Evolutionary conservation across 92 coral and sea anemone genomes (phyloP), one percentile per base, ranked within the genome.

Genomic region (Parazoanthus darwini): DNA sequence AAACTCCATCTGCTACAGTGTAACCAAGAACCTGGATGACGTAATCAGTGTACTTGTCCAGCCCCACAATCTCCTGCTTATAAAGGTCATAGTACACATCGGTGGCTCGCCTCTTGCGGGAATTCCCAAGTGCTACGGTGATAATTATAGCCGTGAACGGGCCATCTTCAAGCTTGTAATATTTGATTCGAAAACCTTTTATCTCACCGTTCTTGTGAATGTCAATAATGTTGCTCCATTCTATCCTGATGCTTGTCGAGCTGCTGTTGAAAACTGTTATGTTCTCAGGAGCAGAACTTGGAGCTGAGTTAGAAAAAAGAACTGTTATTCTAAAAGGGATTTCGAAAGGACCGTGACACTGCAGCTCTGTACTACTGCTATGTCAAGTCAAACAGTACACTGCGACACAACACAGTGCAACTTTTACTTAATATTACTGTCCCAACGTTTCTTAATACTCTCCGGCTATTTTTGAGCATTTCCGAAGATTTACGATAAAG

Each of bases 1-100:
- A 87, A 8, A 37, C 42, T 38, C 92, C 92, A 70, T 90, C 92
- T 73, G 88, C 68, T 5, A 76, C 79, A 23, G 88, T 86, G 81
- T 68, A 90, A 29, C 87, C 91, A 70, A 80, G 90, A 18, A 90
- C 73, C 51, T 63, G 90, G 9, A 90, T 29, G 43, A 83, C 78
- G 67, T 90, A 90, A 13, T 90, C 78, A 15, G 92, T 90, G 80
- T 54, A 86, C 80, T 65, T 54, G 25, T 67, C 80, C 16, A 90
- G 81, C 16, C 79, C 91, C 13, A 84, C 87, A 26, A 84, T 84
- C 66, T 84, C 87, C 56, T 84, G 87, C 23, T 71, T 84, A 67
- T 84, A 48, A 5, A 84, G 59, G 22, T 84, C 87, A 22, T 44
- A 84, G n/a, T 71, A 79, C 3, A 84, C 87, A 46, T 84, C 79